Evolutionary conservation across 2,113 vertebrate genomes (phyloP).

Genomic region (Neoarius graeffei): DNA sequence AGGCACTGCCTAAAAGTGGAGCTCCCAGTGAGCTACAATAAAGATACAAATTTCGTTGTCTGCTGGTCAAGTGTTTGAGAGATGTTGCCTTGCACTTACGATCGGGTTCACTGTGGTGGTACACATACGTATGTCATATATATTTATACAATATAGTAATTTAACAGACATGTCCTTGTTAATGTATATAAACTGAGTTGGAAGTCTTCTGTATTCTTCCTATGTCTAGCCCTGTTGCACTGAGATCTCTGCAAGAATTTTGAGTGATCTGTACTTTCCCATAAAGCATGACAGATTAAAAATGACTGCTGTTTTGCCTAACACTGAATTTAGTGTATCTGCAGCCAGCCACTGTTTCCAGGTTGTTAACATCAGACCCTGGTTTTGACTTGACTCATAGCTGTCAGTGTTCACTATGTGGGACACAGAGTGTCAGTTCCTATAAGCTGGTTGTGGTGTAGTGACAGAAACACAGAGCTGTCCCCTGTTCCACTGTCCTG

Average conservation of each 20-base stretch:
- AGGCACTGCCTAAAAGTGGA: too few relatives aligned
- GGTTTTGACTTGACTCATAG: constrained; percentile 17
- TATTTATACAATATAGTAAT: not conserved
- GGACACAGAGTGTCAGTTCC: constrained; percentile 42
- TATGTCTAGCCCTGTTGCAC: not conserved
- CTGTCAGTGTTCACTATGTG: constrained; percentile 19
- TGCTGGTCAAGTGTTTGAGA: too few relatives aligned
- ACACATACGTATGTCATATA: not conserved
- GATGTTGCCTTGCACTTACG: too few relatives aligned
- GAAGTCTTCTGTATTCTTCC: not conserved
- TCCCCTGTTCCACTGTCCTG: constrained; percentile 19
- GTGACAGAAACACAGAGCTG: constrained; percentile 34
- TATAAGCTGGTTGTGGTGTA: constrained; percentile 13
- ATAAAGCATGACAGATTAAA: constrained; percentile 3
- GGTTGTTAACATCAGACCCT: constrained; percentile 28
- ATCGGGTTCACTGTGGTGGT: not conserved
- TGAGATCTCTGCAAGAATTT: not conserved
- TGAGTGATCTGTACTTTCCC: not conserved
- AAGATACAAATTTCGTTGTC: too few relatives aligned
- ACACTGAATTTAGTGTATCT: not conserved
- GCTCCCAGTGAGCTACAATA: too few relatives aligned
- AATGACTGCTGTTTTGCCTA: not conserved
- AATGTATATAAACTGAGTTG: not conserved
- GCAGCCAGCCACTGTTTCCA: not conserved
- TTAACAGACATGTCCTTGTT: not conserved